Conservation (phyloP, 2,888 invertebrate species). For the Zaprionus lineosus region DNA sequence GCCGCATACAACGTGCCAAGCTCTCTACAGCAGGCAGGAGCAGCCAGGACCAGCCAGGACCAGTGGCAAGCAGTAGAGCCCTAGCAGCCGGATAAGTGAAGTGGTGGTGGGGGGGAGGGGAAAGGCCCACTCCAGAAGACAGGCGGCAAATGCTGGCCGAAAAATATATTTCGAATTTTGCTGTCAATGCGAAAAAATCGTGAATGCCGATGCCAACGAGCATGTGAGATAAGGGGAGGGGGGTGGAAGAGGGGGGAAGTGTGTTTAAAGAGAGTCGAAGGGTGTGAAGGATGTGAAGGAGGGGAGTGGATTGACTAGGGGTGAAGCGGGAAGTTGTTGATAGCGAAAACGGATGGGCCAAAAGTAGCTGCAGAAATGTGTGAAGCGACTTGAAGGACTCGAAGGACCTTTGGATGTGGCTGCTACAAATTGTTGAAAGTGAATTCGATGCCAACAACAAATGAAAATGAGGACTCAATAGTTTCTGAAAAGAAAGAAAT, state of each 20-base stretch:
- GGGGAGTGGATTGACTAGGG: neutral
- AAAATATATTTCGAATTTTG: constrained; percentile 78
- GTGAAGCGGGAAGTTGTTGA: constrained; percentile 33
- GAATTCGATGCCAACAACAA: constrained; percentile 1
- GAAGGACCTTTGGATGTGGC: too few relatives aligned
- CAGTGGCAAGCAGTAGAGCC: neutral
- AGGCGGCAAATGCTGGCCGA: constrained; percentile 50
- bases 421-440: constrained; percentile 10
- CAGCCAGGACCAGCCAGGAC: constrained; percentile 21
- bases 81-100: too few relatives aligned
- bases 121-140: too few relatives aligned
- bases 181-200: constrained; percentile 74
- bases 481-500: too few relatives aligned
- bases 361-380: constrained; percentile 59
- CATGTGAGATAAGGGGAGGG: neutral
- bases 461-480: neutral
- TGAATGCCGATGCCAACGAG: constrained; percentile 40
- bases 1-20: constrained; percentile 55
- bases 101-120: too few relatives aligned
- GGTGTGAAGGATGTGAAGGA: too few relatives aligned
- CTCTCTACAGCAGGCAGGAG: constrained; percentile 54
- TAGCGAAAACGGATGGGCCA: constrained; percentile 42
- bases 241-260: neutral
- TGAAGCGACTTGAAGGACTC: constrained; percentile 37
- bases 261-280: too few relatives aligned